Conservation (phyloP, 2,797 vertebrate species). For the Alexandromys oeconomus region DNA sequence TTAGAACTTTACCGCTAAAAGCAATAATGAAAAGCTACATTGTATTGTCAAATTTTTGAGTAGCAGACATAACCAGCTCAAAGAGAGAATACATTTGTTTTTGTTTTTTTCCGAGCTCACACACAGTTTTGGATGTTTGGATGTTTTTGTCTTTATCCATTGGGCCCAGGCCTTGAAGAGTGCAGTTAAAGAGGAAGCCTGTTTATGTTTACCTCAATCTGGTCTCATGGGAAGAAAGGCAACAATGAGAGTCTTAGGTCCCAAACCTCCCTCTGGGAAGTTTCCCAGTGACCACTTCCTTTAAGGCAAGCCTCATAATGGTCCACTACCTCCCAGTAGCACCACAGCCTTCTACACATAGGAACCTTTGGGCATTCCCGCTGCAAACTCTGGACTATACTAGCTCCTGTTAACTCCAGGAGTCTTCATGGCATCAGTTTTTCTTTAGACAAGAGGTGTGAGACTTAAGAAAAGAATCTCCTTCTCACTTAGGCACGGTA, state of each 20-base stretch:
- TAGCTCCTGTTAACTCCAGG: not conserved
- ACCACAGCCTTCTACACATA: not conserved
- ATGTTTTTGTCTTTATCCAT: not conserved
- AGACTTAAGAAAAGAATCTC: not conserved
- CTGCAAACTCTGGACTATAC: not conserved
- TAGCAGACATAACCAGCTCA: not conserved
- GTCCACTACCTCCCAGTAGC: not conserved
- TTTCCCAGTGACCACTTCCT: not conserved
- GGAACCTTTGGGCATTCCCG: not conserved
- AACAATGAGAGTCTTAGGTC: not conserved
- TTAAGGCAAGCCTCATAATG: not conserved
- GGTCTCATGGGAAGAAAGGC: not conserved
- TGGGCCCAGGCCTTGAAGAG: not conserved
- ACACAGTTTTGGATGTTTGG: not conserved
- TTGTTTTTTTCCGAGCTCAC: not conserved
- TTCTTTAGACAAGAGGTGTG: not conserved
- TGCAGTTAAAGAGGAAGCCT: not conserved
- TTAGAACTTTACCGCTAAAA: slow-evolving; percentile 21
- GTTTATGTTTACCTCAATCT: not conserved
- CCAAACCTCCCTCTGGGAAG: not conserved
- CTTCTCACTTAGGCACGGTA: not conserved
- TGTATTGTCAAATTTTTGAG: not conserved
- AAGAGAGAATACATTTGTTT: not conserved
- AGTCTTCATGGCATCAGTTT: not conserved
- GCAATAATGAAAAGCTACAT: not conserved